Evolutionary conservation across 2,888 invertebrate species (phyloP).

Genomic region (Mechanitis mazaeus): DNA sequence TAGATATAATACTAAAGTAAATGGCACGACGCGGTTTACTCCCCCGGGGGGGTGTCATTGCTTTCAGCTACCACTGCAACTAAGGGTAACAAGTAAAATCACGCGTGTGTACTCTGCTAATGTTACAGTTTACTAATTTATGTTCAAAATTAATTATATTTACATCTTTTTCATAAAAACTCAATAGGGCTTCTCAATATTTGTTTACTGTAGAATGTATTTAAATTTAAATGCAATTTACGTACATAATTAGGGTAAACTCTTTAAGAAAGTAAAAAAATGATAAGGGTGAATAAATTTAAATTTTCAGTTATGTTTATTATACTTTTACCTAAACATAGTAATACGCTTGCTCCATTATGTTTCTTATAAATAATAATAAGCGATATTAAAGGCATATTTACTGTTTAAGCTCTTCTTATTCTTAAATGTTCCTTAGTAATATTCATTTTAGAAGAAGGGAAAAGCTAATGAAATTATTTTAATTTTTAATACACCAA

Average conservation of each 20-base stretch:
- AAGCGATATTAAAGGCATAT: slow-evolving; percentile 26
- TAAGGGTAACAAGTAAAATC: too few relatives aligned
- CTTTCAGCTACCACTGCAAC: too few relatives aligned
- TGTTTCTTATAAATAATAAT: slow-evolving; percentile 31
- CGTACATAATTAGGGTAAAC: slow-evolving; percentile 13
- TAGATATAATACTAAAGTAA: too few relatives aligned
- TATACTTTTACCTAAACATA: slow-evolving; percentile 24
- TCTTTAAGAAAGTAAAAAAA: slow-evolving; percentile 22
- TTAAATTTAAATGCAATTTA: too few relatives aligned
- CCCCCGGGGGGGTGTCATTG: too few relatives aligned
- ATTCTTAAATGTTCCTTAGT: slow-evolving; percentile 23
- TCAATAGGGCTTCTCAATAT: too few relatives aligned
- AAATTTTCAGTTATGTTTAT: slow-evolving; percentile 24
- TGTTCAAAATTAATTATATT: too few relatives aligned
- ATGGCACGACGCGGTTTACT: too few relatives aligned
- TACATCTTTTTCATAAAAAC: too few relatives aligned
- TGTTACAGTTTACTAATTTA: too few relatives aligned
- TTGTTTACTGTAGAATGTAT: too few relatives aligned
- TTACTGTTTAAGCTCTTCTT: slow-evolving; percentile 22
- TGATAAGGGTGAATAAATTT: slow-evolving; percentile 21
- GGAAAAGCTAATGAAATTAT: slow-evolving; percentile 15
- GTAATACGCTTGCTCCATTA: slow-evolving; percentile 28
- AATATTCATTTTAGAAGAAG: slow-evolving; percentile 19
- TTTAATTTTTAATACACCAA: slow-evolving; percentile 11
- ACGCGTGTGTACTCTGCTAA: too few relatives aligned